phyloP scores from a whole-genome alignment of 2,888 invertebrate species.

The Limenitis camilla region DNA sequence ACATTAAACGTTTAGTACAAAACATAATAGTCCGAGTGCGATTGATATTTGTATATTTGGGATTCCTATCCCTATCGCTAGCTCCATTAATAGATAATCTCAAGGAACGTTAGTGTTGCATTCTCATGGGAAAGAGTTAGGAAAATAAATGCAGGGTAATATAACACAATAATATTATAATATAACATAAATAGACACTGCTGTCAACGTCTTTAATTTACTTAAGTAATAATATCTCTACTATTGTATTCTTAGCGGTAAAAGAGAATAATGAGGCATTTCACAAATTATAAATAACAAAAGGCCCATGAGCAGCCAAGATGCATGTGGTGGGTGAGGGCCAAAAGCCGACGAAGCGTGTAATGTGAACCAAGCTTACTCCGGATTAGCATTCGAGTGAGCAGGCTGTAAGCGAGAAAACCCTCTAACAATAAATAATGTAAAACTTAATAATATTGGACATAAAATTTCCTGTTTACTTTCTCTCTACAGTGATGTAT shows the following conservation, averaged over 20 bases:
- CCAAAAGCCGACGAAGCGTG: constrained; percentile 52
- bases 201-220: constrained; percentile 35
- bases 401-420: constrained; percentile 44
- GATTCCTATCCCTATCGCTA: too few species aligned
- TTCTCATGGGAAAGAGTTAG: too few species aligned
- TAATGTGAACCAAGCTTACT: constrained; percentile 41
- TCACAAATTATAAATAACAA: constrained; percentile 51
- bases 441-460: too few species aligned
- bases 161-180: not conserved
- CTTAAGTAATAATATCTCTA: constrained; percentile 36
- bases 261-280: constrained; percentile 34
- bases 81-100: too few species aligned
- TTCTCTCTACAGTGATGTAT: too few species aligned
- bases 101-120: too few species aligned
- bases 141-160: too few species aligned
- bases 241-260: constrained; percentile 39
- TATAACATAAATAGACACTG: constrained; percentile 14
- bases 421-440: constrained; percentile 25
- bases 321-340: constrained; percentile 52
- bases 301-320: constrained; percentile 40
- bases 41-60: too few species aligned
- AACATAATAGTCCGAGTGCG: too few species aligned
- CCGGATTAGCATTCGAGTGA: constrained; percentile 50
- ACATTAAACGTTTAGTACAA: too few species aligned
- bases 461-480: too few species aligned